Conservation (phyloP, 1,140 invertebrate species). For the Lepidurus packardi region DNA sequence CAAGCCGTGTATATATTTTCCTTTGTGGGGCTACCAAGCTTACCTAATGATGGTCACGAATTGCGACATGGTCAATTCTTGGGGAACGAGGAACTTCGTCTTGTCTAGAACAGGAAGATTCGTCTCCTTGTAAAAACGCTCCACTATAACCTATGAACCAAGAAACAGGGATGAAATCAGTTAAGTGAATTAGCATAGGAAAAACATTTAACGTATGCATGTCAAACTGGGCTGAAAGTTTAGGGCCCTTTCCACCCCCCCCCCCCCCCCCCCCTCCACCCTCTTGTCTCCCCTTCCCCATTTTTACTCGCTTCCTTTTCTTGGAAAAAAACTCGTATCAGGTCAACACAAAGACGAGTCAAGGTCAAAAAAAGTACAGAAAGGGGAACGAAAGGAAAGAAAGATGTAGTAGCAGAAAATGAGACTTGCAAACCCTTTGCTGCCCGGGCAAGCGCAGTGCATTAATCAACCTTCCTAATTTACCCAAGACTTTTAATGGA, state of each 20-base stretch:
- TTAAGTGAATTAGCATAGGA: slow-evolving; percentile 12
- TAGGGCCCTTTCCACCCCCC: not conserved
- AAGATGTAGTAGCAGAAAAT: not conserved
- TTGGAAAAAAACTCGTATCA: not conserved
- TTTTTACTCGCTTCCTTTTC: not conserved
- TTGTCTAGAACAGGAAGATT: slow-evolving; percentile 63
- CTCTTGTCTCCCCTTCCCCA: not conserved
- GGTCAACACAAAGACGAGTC: not conserved
- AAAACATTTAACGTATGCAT: slow-evolving; percentile 20
- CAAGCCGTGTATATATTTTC: not conserved
- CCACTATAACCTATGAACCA: slow-evolving; percentile 58
- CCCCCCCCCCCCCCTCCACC: not conserved
- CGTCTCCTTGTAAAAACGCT: slow-evolving; percentile 63
- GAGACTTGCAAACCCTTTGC: not conserved
- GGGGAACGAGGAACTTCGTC: slow-evolving; percentile 69
- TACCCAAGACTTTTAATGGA: no score
- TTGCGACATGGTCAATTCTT: slow-evolving; percentile 73
- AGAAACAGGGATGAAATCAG: slow-evolving; percentile 30
- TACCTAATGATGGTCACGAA: slow-evolving; percentile 68
- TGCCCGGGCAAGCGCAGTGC: no score
- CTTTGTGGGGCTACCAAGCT: slow-evolving; percentile 22
- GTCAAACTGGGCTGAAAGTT: not conserved
- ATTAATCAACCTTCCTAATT: no score
- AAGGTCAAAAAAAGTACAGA: not conserved
- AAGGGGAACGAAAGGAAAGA: not conserved